These are phyloP conservation scores for Iguana delicatissima DNA, from an alignment of 2,797 vertebrate species.

Conservation along the genomic window DNA sequence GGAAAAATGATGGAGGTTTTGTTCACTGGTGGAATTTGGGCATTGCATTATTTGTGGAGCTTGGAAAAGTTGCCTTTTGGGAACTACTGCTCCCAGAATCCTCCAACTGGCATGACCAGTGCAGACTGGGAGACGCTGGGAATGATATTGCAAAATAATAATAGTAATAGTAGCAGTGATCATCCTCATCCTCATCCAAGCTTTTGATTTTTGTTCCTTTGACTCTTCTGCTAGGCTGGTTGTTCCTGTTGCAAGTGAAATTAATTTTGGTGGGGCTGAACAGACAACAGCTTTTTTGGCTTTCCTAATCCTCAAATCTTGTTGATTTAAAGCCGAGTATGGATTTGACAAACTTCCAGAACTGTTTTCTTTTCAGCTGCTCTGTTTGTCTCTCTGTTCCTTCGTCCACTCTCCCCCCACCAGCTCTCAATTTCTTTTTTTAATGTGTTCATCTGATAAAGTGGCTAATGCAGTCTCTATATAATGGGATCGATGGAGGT, in stretches of 20 bases:
- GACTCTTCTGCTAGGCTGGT: background rate
- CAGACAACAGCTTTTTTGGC: background rate
- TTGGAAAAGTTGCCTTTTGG: too few species aligned
- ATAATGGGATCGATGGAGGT: constrained; percentile 27
- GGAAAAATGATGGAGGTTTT: too few species aligned
- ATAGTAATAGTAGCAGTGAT: too few species aligned
- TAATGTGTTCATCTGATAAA: constrained; percentile 16
- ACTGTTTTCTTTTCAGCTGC: background rate
- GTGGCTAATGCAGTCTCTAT: constrained; percentile 59
- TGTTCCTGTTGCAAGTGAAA: background rate
- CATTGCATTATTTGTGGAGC: too few species aligned
- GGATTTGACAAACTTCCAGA: constrained; percentile 23
- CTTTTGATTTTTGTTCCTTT: background rate
- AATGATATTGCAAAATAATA: too few species aligned
- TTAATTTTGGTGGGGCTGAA: background rate
- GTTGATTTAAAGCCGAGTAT: constrained; percentile 3
- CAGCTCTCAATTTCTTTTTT: background rate
- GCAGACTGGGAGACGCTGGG: too few species aligned
- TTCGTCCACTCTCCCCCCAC: background rate
- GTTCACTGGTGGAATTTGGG: background rate
- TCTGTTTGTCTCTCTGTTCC: background rate
- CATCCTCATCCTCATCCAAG: too few species aligned
- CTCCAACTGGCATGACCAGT: too few species aligned
- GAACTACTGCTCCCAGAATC: too few species aligned
- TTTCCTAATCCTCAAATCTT: background rate